Evolutionary conservation across 2,797 vertebrate species (phyloP), one percentile per base, ranked within the genome.

Genomic region (Hydrophis major): DNA sequence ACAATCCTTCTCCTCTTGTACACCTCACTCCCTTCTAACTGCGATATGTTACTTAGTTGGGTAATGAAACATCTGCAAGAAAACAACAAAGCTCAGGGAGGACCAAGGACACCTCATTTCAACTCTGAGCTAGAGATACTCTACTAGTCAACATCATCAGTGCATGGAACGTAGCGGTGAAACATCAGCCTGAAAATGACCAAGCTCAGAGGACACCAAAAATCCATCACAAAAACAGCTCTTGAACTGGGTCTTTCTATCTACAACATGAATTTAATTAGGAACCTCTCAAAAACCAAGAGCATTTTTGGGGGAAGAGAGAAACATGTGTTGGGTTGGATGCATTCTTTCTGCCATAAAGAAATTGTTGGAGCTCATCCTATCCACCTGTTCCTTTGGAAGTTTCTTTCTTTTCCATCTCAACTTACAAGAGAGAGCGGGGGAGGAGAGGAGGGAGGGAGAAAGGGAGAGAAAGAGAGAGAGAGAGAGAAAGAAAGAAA

Each of bases 381-480:
- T 3, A 22, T 78, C 74, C 18, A 78, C 74, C 37, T 78, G 16
- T 78, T 42, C 1, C 69, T 32, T 22, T 20, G 69, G 32, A 78
- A 8, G 37, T 42, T 22, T 78, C 37, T 42, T 83, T 25, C 8
- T 83, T 83, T 47, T 83, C 37, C 37, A 4, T 83, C 37, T 83
- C 20, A 83, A 83, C 10, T 42, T 69, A n/a, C 4, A 13, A 32
- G 20, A 22, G 18, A 59, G 1, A 59, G 57, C 2, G 18, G 20
- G 0, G 6, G 57, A 59, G 20, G 22, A 4, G 18, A 1, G 18
- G 57, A 20, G 18, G 20, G 4, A 18, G 57, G 22, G 57, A 22
- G 0, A 60, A 6, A 60, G 20, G 6, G 20, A 60, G 0, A 60
- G 2, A 22, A 0, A 22, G 20, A 22, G 59, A 22, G 0, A 22